Base-by-base conservation (phyloP, 2,888 invertebrate genomes). In the Capitulum mitella region DNA sequence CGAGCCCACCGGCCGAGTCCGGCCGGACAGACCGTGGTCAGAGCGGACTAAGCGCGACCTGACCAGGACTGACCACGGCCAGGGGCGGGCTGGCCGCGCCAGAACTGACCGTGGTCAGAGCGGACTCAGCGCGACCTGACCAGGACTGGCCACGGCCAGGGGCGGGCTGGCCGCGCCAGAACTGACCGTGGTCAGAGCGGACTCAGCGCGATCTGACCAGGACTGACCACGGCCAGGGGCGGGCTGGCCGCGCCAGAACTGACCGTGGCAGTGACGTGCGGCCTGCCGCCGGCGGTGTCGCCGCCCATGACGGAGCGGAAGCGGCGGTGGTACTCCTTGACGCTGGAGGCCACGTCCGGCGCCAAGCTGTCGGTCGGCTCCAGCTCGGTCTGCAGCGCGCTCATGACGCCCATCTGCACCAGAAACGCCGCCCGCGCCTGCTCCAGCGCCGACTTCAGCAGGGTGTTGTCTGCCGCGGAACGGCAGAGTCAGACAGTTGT, bases 381-480 rank as follows among this genome's bases (percentile, higher is more conserved):
- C 70, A 34, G 58, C 5, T 43, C 46, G 43, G 80, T 78, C 51
- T 77, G 78, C 78, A 80, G 77, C 3, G 77, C 76, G n/a, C 77
- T 40, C 22, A 29, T 61, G 19, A 48, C 79, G 19, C 78, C 75
- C n/a, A 75, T 70, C 34, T 58, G 54, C 19, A 78, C 80, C 78
- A 81, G 76, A 84, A 89, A 87, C 83, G 88, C 89, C 80, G 90
- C 85, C 84, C 89, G 90, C 0, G 89, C 88, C 83, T 90, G 90
- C 81, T 91, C 90, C n/a, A 90, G 86, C 8, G 88, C 87, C 6
- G 89, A 88, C 79, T 87, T 80, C 40, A 80, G 77, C 51, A 79
- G 79, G 14, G 79, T 70, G 80, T 79, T 80, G 34, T 80, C 81
- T 80, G 80, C 29, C 54, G 43, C n/a, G n/a, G 26, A 22, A 37